phyloP scores from a whole-genome alignment of 2,797 vertebrate genomes.

The Gallirallus australis region DNA sequence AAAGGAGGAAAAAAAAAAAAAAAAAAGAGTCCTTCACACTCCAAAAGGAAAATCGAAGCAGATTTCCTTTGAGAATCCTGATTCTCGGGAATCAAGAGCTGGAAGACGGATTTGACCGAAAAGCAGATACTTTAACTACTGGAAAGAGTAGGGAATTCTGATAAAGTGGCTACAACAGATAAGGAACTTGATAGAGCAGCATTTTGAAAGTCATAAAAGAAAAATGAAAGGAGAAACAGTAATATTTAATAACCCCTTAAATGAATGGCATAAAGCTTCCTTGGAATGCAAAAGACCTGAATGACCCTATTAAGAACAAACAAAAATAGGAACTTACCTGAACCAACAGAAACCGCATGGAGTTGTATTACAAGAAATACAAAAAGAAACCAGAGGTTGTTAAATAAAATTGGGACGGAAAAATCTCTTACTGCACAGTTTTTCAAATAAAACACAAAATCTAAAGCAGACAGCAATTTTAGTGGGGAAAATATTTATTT shows the following conservation, averaged over 20 bases:
- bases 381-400: constrained; percentile 1
- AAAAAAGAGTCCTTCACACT: rapidly evolving
- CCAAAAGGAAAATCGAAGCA: not conserved
- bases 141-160: not conserved
- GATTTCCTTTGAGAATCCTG: not conserved
- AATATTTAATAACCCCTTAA: constrained; percentile 2
- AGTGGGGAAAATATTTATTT: constrained; percentile 42
- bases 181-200: not conserved
- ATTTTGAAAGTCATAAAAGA: constrained; percentile 14
- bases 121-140: not conserved
- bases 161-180: not conserved
- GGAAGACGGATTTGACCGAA: not conserved
- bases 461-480: constrained; percentile 36
- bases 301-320: not conserved
- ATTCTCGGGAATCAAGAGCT: not conserved
- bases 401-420: constrained; percentile 21
- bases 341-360: not conserved
- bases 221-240: not conserved
- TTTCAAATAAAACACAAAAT: constrained; percentile 58
- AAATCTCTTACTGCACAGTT: constrained; percentile 35
- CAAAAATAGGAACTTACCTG: constrained; percentile 20
- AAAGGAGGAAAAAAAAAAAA: no score
- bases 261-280: not conserved
- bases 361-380: constrained; percentile 27
- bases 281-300: constrained; percentile 5